Base-by-base conservation (phyloP, 1,140 invertebrate species). In the Ceratosolen solmsi region DNA sequence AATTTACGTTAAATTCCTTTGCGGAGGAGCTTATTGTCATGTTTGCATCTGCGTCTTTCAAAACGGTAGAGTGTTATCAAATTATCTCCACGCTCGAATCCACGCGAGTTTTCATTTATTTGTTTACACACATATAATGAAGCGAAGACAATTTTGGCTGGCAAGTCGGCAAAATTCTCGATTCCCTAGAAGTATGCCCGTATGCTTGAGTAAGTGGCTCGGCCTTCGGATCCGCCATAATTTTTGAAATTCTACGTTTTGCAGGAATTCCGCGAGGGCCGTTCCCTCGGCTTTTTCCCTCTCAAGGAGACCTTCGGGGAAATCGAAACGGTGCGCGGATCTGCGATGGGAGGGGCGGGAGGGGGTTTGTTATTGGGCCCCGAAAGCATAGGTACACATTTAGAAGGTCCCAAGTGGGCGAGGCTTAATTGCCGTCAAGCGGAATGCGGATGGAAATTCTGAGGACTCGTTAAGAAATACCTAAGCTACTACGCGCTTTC, bases 361-460 rank as follows among this genome's bases (percentile, higher is more conserved):
- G 20, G 5, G 25, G 30, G 20, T 36, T 78, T 27, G 33, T 70
- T 36, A 22, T 56, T 25, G 49, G 63, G 5, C 38, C 54, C 38
- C 51, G 60, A 72, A 71, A 46, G 38, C 70, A 15, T 33, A 70
- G 22, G 41, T 49, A 30, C 25, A 38, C 22, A 27, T 77, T 79
- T 49, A 56, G 65, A 68, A 71, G 54, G 54, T 60, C 51, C 51
- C 65, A 72, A 80, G 49, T 82, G 82, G 82, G 83, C 56, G 83
- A 83, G 83, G 83, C 83, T 82, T 79, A 83, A 84, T 85, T 79
- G 79, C 74, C 82, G 80, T 76, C 72, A 63, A 82, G 78, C 76
- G 84, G 84, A 85, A 84, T 85, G 84, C 82, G 73, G 73, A 82
- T 75, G 83, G 73, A 83, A 82, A 80, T 54, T 73, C 65, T 2